Base-by-base conservation (phyloP, 2,797 vertebrate species). In the Danio kyathit region DNA sequence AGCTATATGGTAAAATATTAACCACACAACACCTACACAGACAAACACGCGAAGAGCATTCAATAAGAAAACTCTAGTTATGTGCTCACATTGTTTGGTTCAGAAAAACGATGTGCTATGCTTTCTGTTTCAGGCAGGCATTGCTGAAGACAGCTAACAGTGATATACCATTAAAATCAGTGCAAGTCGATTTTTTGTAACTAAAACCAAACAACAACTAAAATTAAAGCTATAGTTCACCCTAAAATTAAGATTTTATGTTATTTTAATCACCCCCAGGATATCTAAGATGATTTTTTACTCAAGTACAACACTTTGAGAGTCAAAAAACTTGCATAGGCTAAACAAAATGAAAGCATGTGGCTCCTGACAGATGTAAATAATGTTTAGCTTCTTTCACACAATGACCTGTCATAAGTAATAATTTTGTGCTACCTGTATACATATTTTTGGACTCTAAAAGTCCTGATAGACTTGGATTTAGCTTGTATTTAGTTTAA, bases 71-170 rank as follows among this genome's bases (percentile, higher is more conserved):
- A 82, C 80, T 38, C 83, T 70, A 70, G 59, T 73, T 57, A 76
- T 88, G 81, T 83, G 84, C 82, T 85, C 71, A 73, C 81, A 65
- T 69, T 48, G 77, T 83, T 86, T 83, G 85, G 65, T 84, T 78
- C 72, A 29, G 80, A 67, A 85, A 61, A 74, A 82, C 13, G 7
- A 81, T 87, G 83, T 88, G 86, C 82, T 80, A 65, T 79, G 73
- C 38, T 40, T 46, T 65, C 65, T 48, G 51, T 74, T 82, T 63
- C 64, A 84, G 83, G 72, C 74, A 85, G 84, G 56, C 74, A 61
- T 84, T 82, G 80, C 84, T 83, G 71, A 78, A 71, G 69, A 78
- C 67, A 72, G 54, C 72, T 76, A 82, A 84, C 51, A 74, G 80
- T 77, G 41, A 74, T 49, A 59, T 54, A 73, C 65, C 81, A 72